phyloP scores from a whole-genome alignment of 2,113 vertebrate genomes.

The Trogon melanurus region DNA sequence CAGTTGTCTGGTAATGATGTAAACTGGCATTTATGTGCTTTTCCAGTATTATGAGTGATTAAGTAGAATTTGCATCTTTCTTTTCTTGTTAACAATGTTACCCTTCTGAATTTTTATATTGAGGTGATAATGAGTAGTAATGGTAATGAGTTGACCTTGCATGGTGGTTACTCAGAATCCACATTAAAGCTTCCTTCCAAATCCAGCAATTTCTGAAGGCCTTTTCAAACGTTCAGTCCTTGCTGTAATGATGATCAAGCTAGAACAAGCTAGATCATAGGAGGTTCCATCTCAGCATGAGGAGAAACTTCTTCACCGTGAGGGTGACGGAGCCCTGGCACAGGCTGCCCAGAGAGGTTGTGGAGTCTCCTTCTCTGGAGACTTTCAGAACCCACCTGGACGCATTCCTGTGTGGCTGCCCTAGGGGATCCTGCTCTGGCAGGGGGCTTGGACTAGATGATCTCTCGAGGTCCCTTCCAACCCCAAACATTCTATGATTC shows the following conservation, averaged over 20 bases:
- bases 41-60: background rate
- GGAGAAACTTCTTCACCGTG: no score
- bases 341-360: no score
- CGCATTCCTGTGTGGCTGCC: no score
- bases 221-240: background rate
- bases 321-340: no score
- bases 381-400: no score
- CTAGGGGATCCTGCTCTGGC: no score
- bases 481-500: no score
- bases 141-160: background rate
- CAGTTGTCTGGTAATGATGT: background rate
- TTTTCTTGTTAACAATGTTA: background rate
- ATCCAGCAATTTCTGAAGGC: background rate
- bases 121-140: background rate
- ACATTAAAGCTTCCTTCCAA: background rate
- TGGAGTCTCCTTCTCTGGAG: no score
- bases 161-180: background rate
- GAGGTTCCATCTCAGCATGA: no score
- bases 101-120: background rate
- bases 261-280: no score
- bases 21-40: background rate
- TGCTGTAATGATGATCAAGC: background rate
- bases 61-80: background rate
- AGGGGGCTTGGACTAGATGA: no score
- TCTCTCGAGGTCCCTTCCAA: no score